Evolutionary conservation across 2,888 invertebrate species (phyloP).

Genomic region (Lasius fuliginosus): DNA sequence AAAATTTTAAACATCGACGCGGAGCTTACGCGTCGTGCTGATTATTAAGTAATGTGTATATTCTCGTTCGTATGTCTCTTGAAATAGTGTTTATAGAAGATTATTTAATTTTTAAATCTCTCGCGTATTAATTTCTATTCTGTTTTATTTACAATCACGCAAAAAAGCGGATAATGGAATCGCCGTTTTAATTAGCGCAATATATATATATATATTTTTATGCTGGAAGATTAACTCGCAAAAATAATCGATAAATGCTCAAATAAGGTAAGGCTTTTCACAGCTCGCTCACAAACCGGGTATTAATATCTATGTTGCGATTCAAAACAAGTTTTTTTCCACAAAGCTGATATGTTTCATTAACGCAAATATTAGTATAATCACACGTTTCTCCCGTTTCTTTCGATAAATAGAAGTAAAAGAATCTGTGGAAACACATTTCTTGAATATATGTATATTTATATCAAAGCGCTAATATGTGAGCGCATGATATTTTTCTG

Average conservation of each 20-base stretch:
- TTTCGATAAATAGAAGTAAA: background rate
- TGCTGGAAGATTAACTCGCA: slow-evolving; percentile 5
- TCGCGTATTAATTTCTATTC: background rate
- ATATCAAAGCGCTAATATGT: background rate
- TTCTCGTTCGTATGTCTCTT: background rate
- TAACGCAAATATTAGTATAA: background rate
- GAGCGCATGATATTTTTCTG: background rate
- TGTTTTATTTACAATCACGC: slow-evolving; percentile 23
- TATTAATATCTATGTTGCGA: slow-evolving; percentile 25
- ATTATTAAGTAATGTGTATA: background rate
- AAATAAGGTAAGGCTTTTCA: slow-evolving; percentile 22
- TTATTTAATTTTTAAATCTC: slow-evolving; percentile 15
- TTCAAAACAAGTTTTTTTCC: slow-evolving; percentile 22
- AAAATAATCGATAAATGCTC: slow-evolving; percentile 37
- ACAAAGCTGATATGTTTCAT: background rate
- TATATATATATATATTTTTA: background rate
- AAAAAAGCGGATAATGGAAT: slow-evolving; percentile 8
- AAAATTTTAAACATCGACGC: background rate
- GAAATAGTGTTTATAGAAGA: background rate
- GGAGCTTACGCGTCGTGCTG: background rate
- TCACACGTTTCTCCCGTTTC: background rate
- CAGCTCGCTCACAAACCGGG: background rate
- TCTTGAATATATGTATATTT: background rate
- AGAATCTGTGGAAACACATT: background rate
- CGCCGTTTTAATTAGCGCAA: slow-evolving; percentile 14